Conservation (phyloP, 2,797 vertebrate species). For the Lepilemur septentrionalis region DNA sequence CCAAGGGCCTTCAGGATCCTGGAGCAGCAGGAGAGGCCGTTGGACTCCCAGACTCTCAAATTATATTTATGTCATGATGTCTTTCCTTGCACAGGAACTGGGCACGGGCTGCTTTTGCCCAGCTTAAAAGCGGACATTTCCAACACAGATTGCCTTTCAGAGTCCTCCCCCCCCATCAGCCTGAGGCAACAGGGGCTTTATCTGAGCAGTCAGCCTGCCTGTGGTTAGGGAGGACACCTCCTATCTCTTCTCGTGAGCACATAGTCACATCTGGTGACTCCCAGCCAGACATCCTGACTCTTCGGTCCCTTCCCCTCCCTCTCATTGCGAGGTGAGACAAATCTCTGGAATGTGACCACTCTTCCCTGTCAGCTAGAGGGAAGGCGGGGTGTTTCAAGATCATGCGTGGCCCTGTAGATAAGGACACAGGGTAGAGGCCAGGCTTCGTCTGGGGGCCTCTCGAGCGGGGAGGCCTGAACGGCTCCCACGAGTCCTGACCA, state of each 20-base stretch:
- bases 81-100: not conserved
- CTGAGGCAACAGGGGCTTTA: not conserved
- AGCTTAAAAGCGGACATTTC: not conserved
- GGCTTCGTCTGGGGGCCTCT: not conserved
- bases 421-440: not conserved
- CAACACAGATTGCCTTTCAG: not conserved
- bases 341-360: not conserved
- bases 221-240: not conserved
- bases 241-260: not conserved
- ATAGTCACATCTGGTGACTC: not conserved
- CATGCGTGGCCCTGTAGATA: not conserved
- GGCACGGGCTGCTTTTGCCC: not conserved
- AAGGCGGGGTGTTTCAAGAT: not conserved
- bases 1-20: not conserved
- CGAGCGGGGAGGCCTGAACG: accelerated
- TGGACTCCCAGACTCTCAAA: not conserved
- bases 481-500: not conserved
- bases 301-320: not conserved
- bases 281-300: not conserved
- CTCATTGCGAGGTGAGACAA: not conserved
- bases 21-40: not conserved
- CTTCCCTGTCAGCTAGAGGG: not conserved
- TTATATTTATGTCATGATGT: not conserved
- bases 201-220: not conserved
- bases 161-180: not conserved